Base-by-base conservation (phyloP, 1,140 invertebrate species). In the Pantala flavescens region DNA sequence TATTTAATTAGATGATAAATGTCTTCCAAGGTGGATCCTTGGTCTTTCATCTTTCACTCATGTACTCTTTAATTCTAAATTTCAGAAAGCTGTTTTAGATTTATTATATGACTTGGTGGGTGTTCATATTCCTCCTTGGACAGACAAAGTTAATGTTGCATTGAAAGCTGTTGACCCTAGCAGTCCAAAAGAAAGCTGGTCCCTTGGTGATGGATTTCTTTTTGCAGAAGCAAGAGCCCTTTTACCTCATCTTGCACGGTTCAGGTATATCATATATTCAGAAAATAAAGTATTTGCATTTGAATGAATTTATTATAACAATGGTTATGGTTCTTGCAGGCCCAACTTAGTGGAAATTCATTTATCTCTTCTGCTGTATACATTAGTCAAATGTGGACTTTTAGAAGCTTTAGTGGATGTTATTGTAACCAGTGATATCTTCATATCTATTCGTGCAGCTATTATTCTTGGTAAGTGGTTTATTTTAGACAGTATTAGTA, bases 321-420 rank as follows among this genome's bases (percentile, higher is more conserved):
- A 42, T 28, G 77, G 71, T 73, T 78, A 70, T 72, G 76, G 76
- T 78, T 80, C 73, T 82, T 84, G 21, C 73, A 94, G 95, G 76
- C 91, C 95, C 0, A 97, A 97, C 82, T 88, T 98, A 75, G 90
- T 91, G 71, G 93, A 97, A 81, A 92, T 96, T 81, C 96, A 98
- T 84, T 84, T 93, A 77, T 90, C 95, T n/a, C 82, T 98, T 21
- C 82, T 98, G 75, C 86, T 98, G 9, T 92, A 95, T 79, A 90
- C 92, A 78, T 92, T 98, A 81, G 83, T 98, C 55, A 90, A 94
- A 82, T 90, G 89, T 75, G 94, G 95, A 70, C 81, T 98, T 14
- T 85, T 97, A 70, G 90, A 93, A 80, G 95, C 95, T 16, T 85
- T 98, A 49, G 92, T 93, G 16, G 93, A 97, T 84, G 95, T 97